Base-by-base conservation (phyloP, 2,113 vertebrate species). In the Chaenocephalus aceratus region DNA sequence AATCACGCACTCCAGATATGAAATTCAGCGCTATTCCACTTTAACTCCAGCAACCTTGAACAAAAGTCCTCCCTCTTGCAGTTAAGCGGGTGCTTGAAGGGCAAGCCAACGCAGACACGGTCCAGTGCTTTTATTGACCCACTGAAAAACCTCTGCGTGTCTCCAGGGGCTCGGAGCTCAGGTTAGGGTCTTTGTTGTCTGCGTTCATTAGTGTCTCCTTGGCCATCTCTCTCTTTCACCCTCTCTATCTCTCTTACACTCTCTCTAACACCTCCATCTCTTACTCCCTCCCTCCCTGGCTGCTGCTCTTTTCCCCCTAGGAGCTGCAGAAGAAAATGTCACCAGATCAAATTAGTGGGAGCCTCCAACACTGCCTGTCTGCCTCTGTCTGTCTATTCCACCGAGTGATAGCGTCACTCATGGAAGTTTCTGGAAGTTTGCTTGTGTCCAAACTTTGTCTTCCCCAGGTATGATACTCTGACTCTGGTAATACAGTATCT, bases 121-220 rank as follows among this genome's bases (percentile, higher is more conserved):
- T 94, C 92, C 89, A 89, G 66, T 88, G 91, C 87, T 83, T 92
- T 93, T 93, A 93, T 93, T 93, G 92, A 94, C 91, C 89, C 87
- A 78, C 68, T 86, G 89, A 91, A 86, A 92, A 90, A 87, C 85
- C 91, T 79, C 75, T 80, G 51, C 0, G 51, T 44, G 77, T 92
- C 92, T 86, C 86, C 77, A 62, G 89, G 83, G 90, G 81, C 80
- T 77, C 4, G 72, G 64, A 82, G 86, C 86, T 86, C 88, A 92
- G 92, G 92, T 94, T 91, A 88, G 89, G 88, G 85, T 89, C 90
- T 92, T 91, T 93, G 91, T 91, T 93, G 91, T 92, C 92, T 83
- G 87, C 79, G 88, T 91, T 93, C 92, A 93, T 94, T 94, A 93
- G 91, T 90, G 92, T 94, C 92, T 92, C 83, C 87, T 88, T 84